These are phyloP conservation scores for Sterrhoptilus dennistouni DNA, from an alignment of 2,113 vertebrate species.

Conservation along the genomic window DNA sequence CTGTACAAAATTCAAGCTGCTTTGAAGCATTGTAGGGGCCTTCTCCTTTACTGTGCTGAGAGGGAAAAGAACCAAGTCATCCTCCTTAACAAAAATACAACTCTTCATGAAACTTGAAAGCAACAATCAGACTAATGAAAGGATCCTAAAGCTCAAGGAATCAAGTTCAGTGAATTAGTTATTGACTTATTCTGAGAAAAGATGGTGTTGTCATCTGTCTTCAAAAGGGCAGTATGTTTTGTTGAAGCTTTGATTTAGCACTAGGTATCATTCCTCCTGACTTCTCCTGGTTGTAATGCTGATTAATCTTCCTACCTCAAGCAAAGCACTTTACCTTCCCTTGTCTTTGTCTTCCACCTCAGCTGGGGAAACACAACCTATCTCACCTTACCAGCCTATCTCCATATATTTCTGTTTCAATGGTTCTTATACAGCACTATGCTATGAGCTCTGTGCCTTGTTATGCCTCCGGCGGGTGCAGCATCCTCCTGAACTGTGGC, in stretches of 20 bases:
- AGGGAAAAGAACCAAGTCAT: not conserved
- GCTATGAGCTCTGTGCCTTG: not conserved
- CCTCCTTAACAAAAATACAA: not conserved
- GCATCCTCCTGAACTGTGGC: not conserved
- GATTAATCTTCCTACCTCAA: not conserved
- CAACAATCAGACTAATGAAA: not conserved
- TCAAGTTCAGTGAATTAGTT: not conserved
- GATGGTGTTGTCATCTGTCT: not conserved
- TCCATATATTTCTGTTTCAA: not conserved
- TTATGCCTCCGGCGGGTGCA: not conserved
- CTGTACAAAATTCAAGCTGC: not conserved
- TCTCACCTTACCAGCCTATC: not conserved
- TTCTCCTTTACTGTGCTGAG: not conserved
- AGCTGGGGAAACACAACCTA: not conserved
- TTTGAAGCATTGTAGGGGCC: not conserved
- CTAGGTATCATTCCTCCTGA: not conserved
- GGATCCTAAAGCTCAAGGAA: not conserved
- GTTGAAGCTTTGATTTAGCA: not conserved
- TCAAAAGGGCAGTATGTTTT: not conserved
- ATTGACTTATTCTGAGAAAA: not conserved
- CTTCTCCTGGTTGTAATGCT: not conserved
- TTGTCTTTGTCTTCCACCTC: not conserved
- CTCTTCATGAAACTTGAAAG: not conserved
- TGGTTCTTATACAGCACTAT: fast-evolving
- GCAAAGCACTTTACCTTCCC: not conserved